Conservation (phyloP, 2,797 vertebrate genomes). For the Phaenicophaeus curvirostris region DNA sequence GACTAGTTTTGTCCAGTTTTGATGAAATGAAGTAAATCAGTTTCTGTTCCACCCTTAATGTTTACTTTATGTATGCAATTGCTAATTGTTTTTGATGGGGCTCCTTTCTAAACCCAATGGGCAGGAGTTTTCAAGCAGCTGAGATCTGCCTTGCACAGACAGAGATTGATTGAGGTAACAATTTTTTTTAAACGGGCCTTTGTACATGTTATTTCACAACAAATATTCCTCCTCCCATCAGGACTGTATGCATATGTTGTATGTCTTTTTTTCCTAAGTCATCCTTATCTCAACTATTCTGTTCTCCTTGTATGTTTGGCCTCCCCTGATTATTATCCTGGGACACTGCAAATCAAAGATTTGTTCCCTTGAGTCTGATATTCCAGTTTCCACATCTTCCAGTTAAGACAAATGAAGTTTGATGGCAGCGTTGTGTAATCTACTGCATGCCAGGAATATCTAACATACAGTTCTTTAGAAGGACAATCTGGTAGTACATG, state of each 20-base stretch:
- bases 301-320: conserved; percentile 20
- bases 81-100: background rate
- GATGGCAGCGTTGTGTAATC: conserved; percentile 72
- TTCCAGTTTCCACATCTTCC: conserved; percentile 73
- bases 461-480: conserved; percentile 70
- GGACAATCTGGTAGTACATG: conserved; percentile 60
- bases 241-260: background rate
- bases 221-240: background rate
- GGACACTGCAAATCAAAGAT: conserved; percentile 64
- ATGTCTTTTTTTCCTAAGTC: conserved; percentile 49
- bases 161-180: conserved; percentile 6
- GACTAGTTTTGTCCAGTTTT: conserved; percentile 1
- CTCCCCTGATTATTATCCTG: conserved; percentile 44
- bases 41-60: background rate
- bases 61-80: background rate
- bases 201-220: background rate
- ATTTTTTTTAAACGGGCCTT: background rate
- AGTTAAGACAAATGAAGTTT: conserved; percentile 64
- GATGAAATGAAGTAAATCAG: background rate
- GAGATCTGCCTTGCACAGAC: background rate
- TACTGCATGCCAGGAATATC: conserved; percentile 78
- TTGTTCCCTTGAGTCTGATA: conserved; percentile 69
- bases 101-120: background rate
- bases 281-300: conserved; percentile 59
- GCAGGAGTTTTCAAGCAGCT: background rate